Evolutionary conservation across 2,888 invertebrate genomes (phyloP).

Genomic region (Barypeithes pellucidus): DNA sequence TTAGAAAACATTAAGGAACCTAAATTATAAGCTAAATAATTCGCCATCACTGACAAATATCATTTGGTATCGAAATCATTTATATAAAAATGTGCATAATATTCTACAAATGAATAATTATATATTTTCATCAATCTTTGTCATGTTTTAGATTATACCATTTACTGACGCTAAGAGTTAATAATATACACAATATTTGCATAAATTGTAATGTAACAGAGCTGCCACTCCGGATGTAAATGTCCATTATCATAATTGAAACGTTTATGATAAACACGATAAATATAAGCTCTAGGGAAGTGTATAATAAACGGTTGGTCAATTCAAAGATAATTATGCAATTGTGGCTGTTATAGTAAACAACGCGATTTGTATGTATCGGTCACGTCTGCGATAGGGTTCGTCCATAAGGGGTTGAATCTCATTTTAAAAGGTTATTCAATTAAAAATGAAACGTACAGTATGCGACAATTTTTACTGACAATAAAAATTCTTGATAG

Average conservation of each 20-base stretch:
- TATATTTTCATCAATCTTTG: background rate
- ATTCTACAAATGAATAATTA: background rate
- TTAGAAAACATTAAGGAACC: too few relatives aligned
- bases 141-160: background rate
- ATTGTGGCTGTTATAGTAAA: background rate
- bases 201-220: constrained; percentile 9
- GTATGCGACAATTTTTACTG: too few relatives aligned
- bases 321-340: constrained; percentile 19
- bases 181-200: background rate
- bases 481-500: too few relatives aligned
- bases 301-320: constrained; percentile 7
- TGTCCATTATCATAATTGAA: constrained; percentile 15
- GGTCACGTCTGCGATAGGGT: too few relatives aligned
- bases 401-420: too few relatives aligned
- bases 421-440: too few relatives aligned
- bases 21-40: too few relatives aligned
- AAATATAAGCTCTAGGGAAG: constrained; percentile 6
- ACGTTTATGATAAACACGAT: constrained; percentile 16
- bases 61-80: too few relatives aligned
- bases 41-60: too few relatives aligned
- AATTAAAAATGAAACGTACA: too few relatives aligned
- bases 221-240: background rate
- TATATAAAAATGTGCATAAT: background rate
- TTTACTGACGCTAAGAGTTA: background rate
- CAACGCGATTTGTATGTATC: background rate